Evolutionary conservation across 2,797 vertebrate genomes (phyloP).

Genomic region (Parambassis ranga): DNA sequence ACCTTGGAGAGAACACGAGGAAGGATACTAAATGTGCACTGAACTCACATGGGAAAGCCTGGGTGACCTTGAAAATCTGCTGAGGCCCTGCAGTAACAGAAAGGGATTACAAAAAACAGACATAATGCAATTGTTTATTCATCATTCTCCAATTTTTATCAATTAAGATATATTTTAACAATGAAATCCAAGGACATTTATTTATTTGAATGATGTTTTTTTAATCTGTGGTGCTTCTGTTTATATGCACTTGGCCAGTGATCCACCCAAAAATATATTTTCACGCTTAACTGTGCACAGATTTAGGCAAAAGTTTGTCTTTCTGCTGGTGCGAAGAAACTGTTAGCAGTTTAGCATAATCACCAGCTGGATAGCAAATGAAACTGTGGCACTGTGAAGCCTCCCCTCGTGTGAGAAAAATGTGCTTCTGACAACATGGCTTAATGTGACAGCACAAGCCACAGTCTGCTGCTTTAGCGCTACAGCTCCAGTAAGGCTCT

Average conservation of each 20-base stretch:
- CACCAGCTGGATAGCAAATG: conserved; percentile 43
- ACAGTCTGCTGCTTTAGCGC: conserved; percentile 13
- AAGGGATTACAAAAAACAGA: conserved; percentile 21
- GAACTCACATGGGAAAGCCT: conserved; percentile 84
- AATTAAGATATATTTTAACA: neutral
- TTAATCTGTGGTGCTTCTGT: neutral
- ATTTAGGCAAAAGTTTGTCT: conserved; percentile 32
- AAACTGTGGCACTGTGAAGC: conserved; percentile 28
- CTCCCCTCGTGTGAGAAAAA: conserved; percentile 34
- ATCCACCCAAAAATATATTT: conserved; percentile 3
- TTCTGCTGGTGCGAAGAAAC: conserved; percentile 30
- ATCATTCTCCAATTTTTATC: neutral
- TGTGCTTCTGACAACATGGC: conserved; percentile 32
- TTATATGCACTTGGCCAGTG: conserved; percentile 4
- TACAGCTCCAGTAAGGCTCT: conserved; percentile 3
- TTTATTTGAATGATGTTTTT: neutral
- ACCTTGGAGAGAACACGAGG: neutral
- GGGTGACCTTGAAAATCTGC: conserved; percentile 85
- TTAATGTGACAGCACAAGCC: conserved; percentile 33
- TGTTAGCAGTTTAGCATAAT: conserved; percentile 38
- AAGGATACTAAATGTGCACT: neutral
- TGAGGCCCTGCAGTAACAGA: conserved; percentile 80
- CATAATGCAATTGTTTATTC: neutral
- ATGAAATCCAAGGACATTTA: neutral
- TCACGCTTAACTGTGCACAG: neutral